Base-by-base conservation (phyloP, 2,797 vertebrate genomes). In the Fratercula arctica region DNA sequence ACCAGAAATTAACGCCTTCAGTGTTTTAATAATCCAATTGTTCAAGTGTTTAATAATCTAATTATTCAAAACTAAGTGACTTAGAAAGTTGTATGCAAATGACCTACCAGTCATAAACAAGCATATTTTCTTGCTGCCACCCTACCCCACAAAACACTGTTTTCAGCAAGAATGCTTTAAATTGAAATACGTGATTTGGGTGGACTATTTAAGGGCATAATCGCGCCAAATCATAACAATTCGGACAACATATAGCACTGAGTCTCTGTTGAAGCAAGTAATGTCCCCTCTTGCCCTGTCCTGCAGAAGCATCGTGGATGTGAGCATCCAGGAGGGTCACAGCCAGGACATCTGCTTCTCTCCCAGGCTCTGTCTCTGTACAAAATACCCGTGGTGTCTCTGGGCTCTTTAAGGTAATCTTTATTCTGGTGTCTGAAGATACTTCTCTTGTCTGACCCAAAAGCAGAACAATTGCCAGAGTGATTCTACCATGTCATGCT, bases 321-420 rank as follows among this genome's bases (percentile, higher is more conserved):
- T 16, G 41, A 60, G 46, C 68, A 24, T 4, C 46, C 20, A 9
- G 41, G 51, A 46, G 10, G 57, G 29, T 35, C 39, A 3, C 29
- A 39, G 39, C 28, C 45, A 45, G n/a, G 39, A 18, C 10, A 1
- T 28, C 10, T 23, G 2, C 24, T 48, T 25, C 25, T 35, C 11
- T 45, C 35, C 13, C 20, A 6, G 45, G 10, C 21, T n/a, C n/a
- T 39, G 46, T 31, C 39, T n/a, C 53, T 64, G 28, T 14, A 29
- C 20, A 6, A n/a, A 45, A 37, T 8, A 21, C 10, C 5, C 0
- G 1, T 20, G 41, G 10, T 43, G 43, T 45, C 31, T 39, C 57
- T 37, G 10, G 19, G 46, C 45, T 63, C 48, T 28, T 50, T 9
- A 25, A 12, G 76, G 43, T n/a, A 15, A 20, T 70, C n/a, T 54